Evolutionary conservation across 2,113 vertebrate species (phyloP).

Genomic region (Corapipo altera): DNA sequence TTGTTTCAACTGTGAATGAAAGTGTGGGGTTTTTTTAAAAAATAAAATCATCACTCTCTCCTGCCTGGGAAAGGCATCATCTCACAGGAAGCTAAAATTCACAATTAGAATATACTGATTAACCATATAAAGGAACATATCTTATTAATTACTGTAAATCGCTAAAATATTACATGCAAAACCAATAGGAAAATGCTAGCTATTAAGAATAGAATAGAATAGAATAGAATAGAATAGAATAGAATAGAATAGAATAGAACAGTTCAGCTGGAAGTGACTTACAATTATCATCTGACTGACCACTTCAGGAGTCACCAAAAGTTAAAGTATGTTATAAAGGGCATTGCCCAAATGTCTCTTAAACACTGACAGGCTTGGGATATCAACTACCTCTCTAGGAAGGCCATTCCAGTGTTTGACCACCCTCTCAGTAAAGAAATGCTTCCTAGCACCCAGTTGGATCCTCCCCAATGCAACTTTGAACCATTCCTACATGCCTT

Average conservation of each 20-base stretch:
- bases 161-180: neutral
- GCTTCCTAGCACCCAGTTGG: neutral
- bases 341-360: neutral
- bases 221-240: neutral
- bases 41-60: neutral
- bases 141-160: neutral
- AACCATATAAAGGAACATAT: neutral
- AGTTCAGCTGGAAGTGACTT: neutral
- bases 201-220: neutral
- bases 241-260: neutral
- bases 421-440: neutral
- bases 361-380: neutral
- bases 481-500: neutral
- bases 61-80: neutral
- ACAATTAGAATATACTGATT: neutral
- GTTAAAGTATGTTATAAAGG: neutral
- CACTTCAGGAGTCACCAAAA: neutral
- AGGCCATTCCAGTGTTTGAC: neutral
- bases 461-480: neutral
- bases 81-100: neutral
- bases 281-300: neutral
- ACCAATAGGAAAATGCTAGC: neutral
- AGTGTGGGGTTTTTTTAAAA: rapidly evolving
- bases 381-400: neutral
- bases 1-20: neutral